Conservation (phyloP, 1,140 invertebrate genomes). For the Drosophila serrata region DNA sequence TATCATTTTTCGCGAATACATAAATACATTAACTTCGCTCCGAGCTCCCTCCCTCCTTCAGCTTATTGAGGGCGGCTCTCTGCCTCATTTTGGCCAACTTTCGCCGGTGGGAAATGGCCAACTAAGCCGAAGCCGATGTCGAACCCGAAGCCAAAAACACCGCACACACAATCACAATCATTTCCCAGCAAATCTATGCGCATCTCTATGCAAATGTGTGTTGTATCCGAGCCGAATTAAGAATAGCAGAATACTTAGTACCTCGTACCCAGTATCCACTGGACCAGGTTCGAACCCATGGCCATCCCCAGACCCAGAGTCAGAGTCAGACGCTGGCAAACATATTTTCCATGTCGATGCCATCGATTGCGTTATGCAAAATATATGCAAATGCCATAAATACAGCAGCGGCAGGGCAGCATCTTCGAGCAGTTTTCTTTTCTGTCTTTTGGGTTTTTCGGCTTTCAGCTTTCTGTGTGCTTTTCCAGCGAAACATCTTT, state of each 20-base stretch:
- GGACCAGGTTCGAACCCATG: constrained; percentile 4
- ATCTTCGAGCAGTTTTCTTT: constrained; percentile 42
- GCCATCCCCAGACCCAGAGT: background rate
- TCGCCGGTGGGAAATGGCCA: constrained; percentile 57
- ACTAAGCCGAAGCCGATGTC: constrained; percentile 6
- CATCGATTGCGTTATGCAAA: constrained; percentile 85
- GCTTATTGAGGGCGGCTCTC: constrained; percentile 64
- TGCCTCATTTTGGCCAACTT: constrained; percentile 73
- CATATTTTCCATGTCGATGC: constrained; percentile 85
- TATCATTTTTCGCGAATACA: constrained; percentile 78
- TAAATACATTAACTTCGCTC: constrained; percentile 63
- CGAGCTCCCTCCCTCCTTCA: constrained; percentile 31
- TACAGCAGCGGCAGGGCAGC: constrained; percentile 57
- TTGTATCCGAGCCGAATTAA: constrained; percentile 76
- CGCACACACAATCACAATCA: constrained; percentile 74
- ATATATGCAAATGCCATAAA: constrained; percentile 85
- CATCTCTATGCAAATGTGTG: constrained; percentile 73
- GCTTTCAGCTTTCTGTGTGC: constrained; percentile 26
- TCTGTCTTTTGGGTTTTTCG: constrained; percentile 16
- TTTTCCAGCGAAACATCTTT: constrained; percentile 56
- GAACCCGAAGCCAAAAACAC: too few relatives aligned
- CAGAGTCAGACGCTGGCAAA: constrained; percentile 45
- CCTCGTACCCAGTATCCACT: constrained; percentile 10
- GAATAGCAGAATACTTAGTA: constrained; percentile 54
- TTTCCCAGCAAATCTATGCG: constrained; percentile 82